Base-by-base conservation (phyloP, 2,797 vertebrate species). In the Anguilla pacifica region DNA sequence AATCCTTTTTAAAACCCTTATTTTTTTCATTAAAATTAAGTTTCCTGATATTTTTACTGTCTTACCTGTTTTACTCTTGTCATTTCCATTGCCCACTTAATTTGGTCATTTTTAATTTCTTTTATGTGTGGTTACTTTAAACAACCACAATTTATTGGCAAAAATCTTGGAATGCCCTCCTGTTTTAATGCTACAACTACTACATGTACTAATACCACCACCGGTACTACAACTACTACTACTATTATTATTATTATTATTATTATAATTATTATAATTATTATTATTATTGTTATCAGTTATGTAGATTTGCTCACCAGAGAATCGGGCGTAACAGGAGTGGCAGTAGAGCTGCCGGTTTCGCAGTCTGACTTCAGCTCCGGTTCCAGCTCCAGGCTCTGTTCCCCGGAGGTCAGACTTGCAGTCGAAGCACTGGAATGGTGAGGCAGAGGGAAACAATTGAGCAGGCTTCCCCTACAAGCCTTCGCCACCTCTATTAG, bases 291-390 rank as follows among this genome's bases (percentile, higher is more conserved):
- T 35, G 19, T 39, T 39, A 77, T 1, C 6, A 25, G 0, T 70
- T 25, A 6, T 28, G 25, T 10, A 10, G 31, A 19, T 77, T 35
- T 87, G 92, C 95, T 95, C 96, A 98, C 98, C 96, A 96, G 97
- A 95, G 94, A 97, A 94, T 95, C 96, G 94, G 96, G 97, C 92
- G 96, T 97, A 97, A 96, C 98, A 98, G 95, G 93, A 90, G 17
- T 98, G 96, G 93, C 98, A 98, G 96, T 96, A 97, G 88, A 98
- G 96, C 87, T 97, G 96, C 91, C 94, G 85, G 94, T 97, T 96
- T 95, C 96, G 91, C 95, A 99, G 96, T 92, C 96, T 94, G 92
- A 99, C 97, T 96, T 98, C 97, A 57, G 97, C 96, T 95, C 97
- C 96, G 2, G 94, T 93, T 85, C 95, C 97, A 72, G 97, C 96